Evolutionary conservation across 2,888 invertebrate species (phyloP), one percentile per base, ranked within the genome.

Genomic region (Erpobdella octoculata): DNA sequence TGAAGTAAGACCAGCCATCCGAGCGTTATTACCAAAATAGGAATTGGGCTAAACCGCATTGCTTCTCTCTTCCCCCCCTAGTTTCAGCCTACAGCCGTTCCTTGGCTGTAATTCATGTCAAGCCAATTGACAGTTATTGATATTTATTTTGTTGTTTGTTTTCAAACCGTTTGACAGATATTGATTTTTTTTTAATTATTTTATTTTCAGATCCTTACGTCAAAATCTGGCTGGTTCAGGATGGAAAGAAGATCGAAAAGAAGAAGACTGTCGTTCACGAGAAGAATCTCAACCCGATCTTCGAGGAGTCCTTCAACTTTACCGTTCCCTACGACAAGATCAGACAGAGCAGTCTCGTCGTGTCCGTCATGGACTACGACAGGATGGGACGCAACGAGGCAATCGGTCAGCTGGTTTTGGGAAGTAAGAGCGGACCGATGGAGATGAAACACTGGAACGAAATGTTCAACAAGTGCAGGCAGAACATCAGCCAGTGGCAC

Each of bases 381-480:
- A 93, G 93, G 83, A 92, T 95, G 78, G 94, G 94, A 68, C 88
- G 93, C 81, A 72, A 72, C 59, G 72, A 72, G 65, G 61, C 62
- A n/a, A 72, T 72, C 15, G 72, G 69, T 89, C 83, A 86, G 86
- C 76, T 81, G 33, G 74, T 80, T 72, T 77, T 81, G 75, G 80
- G 81, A 62, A 78, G 78, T 76, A 86, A 88, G 18, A 93, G 93
- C 70, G 95, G 95, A 0, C 93, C 93, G 25, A 89, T 92, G 72
- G 95, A 95, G 85, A 93, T 93, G 48, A 93, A 94, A 82, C 95
- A 95, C 84, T 95, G 95, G 95, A 93, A 93, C 81, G 95, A 95
- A 82, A 95, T 95, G 95, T 93, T 95, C 78, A 92, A 93, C 74
- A 95, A 95, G 85, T 94, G 94, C 31, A 87, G 93, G 77, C 94